Evolutionary conservation across 2,888 invertebrate genomes (phyloP), one percentile per base, ranked within the genome.

Genomic region (Lasius fuliginosus): DNA sequence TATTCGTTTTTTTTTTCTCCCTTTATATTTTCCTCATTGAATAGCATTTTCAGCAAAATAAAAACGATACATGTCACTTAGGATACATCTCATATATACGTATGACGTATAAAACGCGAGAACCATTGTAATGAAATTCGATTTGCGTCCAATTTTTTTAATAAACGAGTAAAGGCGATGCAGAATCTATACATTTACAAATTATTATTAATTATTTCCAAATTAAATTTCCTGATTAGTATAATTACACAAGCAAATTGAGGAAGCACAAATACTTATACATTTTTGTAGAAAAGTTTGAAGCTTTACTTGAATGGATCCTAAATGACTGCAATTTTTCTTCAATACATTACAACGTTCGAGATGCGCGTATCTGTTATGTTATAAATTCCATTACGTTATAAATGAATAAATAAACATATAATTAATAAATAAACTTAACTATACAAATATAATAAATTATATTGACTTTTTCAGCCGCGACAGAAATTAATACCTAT

Each of bases 1-100:
- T 67, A 67, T 76, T 40, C 18, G 30, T 49, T 5, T 2, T 18
- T 56, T 36, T 40, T 33, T 58, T 36, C 12, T 42, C 62, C 15
- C 30, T 30, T 18, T 49, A 8, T 36, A 12, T 36, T 42, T 46
- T 36, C 46, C 4, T 15, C 12, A 23, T 56, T 15, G 36, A 49
- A 15, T 9, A 23, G 5, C 30, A 83, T 64, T 69, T 69, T 75
- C 33, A 33, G 40, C 40, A 23, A 62, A 46, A 46, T 46, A 64
- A 40, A 75, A 75, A 64, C 9, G 11, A 30, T 64, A 42, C 46
- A 23, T 15, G 33, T 46, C 33, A 60, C 23, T 75, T 64, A 33
- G 15, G 11, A 46, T 9, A 46, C 23, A 30, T 4, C 49, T 49
- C 12, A 6, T 36, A 23, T 60, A 71, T 18, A 3, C 15, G 46